Conservation (phyloP, 2,888 invertebrate genomes). For the Dugesia japonica region DNA sequence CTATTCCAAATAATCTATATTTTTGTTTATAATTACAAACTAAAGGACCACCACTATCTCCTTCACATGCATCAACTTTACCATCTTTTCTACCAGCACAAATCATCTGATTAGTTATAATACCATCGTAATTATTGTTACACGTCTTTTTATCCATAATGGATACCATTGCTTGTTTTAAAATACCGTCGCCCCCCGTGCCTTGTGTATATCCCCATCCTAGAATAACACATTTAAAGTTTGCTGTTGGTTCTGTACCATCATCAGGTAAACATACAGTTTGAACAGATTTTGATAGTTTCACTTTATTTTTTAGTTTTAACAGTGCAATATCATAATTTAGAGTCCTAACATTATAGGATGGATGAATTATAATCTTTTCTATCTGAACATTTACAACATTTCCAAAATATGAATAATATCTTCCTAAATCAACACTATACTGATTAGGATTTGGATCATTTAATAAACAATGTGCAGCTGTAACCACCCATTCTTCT, state of each 20-base stretch:
- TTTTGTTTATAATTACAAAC: not conserved
- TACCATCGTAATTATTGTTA: not conserved
- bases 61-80: not conserved
- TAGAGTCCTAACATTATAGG: not conserved
- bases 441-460: not conserved
- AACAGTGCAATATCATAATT: not conserved
- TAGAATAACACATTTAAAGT: not conserved
- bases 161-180: not conserved
- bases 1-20: not conserved
- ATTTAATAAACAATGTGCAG: constrained; percentile 23
- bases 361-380: constrained; percentile 5
- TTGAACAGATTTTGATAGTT: not conserved
- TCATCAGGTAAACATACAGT: not conserved
- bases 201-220: constrained; percentile 17
- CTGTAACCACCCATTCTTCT: not conserved
- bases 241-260: not conserved
- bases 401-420: not conserved
- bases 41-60: not conserved
- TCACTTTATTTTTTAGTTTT: constrained; percentile 14
- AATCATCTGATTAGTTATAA: not conserved
- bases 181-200: not conserved
- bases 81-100: not conserved
- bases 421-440: not conserved
- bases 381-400: not conserved
- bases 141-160: not conserved